phyloP scores from a whole-genome alignment of 2,888 invertebrate species.

The Cremastinae sp. region DNA sequence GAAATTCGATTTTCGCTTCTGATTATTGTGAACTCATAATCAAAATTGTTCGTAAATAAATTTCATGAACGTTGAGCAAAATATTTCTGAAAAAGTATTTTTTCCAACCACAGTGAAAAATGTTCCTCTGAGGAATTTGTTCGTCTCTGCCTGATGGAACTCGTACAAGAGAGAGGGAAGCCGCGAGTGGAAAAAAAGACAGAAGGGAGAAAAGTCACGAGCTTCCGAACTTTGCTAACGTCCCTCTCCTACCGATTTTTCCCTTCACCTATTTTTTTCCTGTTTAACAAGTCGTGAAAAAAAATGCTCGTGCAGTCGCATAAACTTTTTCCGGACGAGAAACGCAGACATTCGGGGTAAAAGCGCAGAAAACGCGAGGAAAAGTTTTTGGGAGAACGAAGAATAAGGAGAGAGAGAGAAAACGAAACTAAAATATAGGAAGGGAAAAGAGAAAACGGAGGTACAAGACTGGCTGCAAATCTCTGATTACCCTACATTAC shows the following conservation, averaged over 20 bases:
- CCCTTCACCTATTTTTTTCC: constrained; percentile 17
- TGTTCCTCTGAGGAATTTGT: constrained; percentile 24
- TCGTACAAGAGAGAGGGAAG: constrained; percentile 56
- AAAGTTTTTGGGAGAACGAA: constrained; percentile 17
- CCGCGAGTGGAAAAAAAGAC: constrained; percentile 22
- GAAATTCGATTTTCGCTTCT: no score
- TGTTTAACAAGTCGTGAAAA: constrained; percentile 11
- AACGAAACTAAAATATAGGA: constrained; percentile 41
- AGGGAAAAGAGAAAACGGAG: constrained; percentile 33
- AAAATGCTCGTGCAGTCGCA: constrained; percentile 24
- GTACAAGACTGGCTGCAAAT: constrained; percentile 62
- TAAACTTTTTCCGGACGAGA: background rate
- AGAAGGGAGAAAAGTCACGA: constrained; percentile 15
- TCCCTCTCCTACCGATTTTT: constrained; percentile 2
- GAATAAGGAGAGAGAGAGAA: constrained; percentile 24
- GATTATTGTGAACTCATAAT: no score
- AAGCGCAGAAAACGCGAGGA: constrained; percentile 20
- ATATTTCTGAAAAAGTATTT: no score
- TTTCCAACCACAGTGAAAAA: no score
- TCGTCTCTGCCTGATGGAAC: constrained; percentile 36
- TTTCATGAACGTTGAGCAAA: no score
- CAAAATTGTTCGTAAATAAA: no score
- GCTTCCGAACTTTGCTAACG: constrained; percentile 16
- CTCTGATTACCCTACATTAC: constrained; percentile 75
- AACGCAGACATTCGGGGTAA: constrained; percentile 38